A percentile compares a stretch with the other conserved stretches of the same genome.
Evolutionary conservation across 1,140 invertebrate species (phyloP).

Genomic region (Onthophagus taurus): DNA sequence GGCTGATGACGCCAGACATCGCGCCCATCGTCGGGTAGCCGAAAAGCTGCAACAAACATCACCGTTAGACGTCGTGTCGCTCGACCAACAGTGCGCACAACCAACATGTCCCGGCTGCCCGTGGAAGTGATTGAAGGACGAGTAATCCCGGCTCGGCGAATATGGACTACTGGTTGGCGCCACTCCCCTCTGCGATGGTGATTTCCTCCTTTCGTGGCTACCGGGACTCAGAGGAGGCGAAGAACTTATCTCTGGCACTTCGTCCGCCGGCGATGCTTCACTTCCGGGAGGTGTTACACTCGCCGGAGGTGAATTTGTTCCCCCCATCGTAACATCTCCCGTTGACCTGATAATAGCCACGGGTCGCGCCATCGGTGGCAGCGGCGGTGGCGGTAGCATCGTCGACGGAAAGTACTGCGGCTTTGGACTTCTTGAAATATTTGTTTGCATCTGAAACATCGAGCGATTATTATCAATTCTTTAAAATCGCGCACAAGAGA

Average conservation of each 20-base stretch:
- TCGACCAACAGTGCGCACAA: conserved; percentile 24
- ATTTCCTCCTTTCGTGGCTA: conserved; percentile 32
- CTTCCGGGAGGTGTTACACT: conserved; percentile 50
- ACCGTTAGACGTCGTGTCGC: conserved; percentile 5
- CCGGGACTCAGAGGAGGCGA: conserved; percentile 36
- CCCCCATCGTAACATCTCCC: conserved; percentile 49
- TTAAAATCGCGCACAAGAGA: too few relatives aligned
- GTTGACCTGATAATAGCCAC: conserved; percentile 91
- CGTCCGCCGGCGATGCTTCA: conserved; percentile 32
- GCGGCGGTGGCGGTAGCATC: conserved; percentile 90
- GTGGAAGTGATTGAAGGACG: conserved; percentile 86
- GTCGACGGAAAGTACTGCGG: conserved; percentile 82
- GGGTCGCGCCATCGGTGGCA: conserved; percentile 89
- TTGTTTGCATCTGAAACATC: conserved; percentile 33
- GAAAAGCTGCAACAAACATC: conserved; percentile 61
- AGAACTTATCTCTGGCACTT: conserved; percentile 37
- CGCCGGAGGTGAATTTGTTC: conserved; percentile 49
- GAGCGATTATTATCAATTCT: too few relatives aligned
- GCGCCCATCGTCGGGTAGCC: conserved; percentile 76
- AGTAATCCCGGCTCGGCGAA: conserved; percentile 59
- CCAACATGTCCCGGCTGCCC: conserved; percentile 77
- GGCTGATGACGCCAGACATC: conserved; percentile 79
- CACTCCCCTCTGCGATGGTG: conserved; percentile 31
- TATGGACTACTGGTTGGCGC: conserved; percentile 34
- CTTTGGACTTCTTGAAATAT: conserved; percentile 48